phyloP scores from a whole-genome alignment of 53 echinoderm and acorn worm species.

The Holothuria leucospilota region DNA sequence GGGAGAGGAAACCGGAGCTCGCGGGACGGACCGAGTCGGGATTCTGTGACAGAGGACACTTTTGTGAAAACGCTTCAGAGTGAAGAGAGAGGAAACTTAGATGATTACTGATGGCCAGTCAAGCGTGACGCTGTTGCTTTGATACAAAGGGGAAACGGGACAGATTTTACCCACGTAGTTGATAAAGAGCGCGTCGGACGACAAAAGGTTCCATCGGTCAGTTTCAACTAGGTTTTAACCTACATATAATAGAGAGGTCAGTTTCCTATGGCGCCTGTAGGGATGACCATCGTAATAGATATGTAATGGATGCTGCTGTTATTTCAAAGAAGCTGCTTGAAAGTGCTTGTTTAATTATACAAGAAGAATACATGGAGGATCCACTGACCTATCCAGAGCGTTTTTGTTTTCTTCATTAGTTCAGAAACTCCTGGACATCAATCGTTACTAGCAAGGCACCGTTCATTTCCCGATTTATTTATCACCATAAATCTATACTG shows the following conservation, averaged over 20 bases:
- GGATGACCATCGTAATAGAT: too few relatives aligned
- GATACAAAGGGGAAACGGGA: background rate
- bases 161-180: background rate
- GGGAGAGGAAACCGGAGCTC: constrained; percentile 39
- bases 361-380: too few relatives aligned
- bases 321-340: too few relatives aligned
- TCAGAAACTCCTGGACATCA: too few relatives aligned
- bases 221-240: too few relatives aligned
- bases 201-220: constrained; percentile 35
- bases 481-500: too few relatives aligned
- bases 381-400: too few relatives aligned
- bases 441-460: too few relatives aligned
- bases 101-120: background rate
- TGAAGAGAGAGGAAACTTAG: background rate
- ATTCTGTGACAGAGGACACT: constrained; percentile 11
- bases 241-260: background rate
- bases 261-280: background rate
- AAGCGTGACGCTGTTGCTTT: constrained; percentile 4
- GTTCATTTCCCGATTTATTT: too few relatives aligned
- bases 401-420: too few relatives aligned
- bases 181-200: background rate
- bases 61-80: constrained; percentile 8
- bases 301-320: too few relatives aligned
- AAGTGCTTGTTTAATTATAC: too few relatives aligned
- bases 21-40: constrained; percentile 23